Percentiles rank a stretch among this genome's conserved stretches.
Conservation (phyloP, 2,888 invertebrate genomes). For the Uloborus plumipes region DNA sequence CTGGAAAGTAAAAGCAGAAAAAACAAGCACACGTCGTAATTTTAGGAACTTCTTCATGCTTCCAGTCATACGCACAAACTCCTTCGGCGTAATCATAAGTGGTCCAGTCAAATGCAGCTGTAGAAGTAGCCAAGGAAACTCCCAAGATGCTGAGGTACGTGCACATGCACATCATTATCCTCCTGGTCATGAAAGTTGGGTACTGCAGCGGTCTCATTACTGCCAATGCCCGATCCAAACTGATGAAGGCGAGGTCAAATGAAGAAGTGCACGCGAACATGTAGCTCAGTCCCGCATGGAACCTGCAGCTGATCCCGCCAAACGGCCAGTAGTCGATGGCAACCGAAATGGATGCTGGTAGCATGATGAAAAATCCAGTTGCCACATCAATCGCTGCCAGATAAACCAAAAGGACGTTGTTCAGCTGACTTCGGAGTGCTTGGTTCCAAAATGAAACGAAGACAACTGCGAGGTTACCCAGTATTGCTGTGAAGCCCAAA, state of each 20-base stretch:
- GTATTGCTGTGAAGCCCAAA: not conserved
- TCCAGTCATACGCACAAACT: conserved; percentile 6
- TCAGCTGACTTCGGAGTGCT: not conserved
- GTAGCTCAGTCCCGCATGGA: conserved; percentile 70
- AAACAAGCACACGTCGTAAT: not conserved
- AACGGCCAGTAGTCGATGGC: not conserved
- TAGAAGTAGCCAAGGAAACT: not conserved
- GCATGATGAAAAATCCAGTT: conserved; percentile 5
- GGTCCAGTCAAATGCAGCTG: not conserved
- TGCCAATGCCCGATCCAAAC: conserved; percentile 70
- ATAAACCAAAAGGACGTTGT: not conserved
- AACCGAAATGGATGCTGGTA: not conserved
- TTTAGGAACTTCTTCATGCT: too few species aligned
- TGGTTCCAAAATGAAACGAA: not conserved
- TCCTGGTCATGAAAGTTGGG: conserved; percentile 59
- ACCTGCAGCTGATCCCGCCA: conserved; percentile 66
- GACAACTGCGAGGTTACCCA: conserved; percentile 1
- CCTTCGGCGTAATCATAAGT: conserved; percentile 15
- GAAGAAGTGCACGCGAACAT: conserved; percentile 71
- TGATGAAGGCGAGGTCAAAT: conserved; percentile 70
- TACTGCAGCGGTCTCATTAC: conserved; percentile 69
- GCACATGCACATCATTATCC: not conserved
- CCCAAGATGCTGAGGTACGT: too few species aligned
- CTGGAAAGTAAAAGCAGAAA: conserved; percentile 1
- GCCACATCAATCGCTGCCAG: conserved; percentile 1